Evolutionary conservation across 2,113 vertebrate genomes (phyloP), one percentile per base, ranked within the genome.

Genomic region (Echinops telfairi): DNA sequence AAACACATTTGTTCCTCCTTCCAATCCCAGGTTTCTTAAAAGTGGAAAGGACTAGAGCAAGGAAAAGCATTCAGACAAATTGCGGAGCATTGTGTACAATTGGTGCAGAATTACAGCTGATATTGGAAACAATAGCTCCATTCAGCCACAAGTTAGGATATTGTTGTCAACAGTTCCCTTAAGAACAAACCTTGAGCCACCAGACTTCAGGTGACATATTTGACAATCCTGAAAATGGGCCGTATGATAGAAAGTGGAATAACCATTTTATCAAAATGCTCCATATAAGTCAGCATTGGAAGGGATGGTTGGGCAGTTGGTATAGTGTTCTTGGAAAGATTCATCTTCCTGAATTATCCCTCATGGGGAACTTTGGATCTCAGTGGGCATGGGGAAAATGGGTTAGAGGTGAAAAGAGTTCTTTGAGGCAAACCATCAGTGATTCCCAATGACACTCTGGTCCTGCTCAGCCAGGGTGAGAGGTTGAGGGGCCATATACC

Each of bases 141-240:
- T 2, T 22, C 7, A 79, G 7, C 62, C 33, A 19, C 0, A 1
- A 17, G 0, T 1, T 0, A 11, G 4, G 57, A 25, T 3, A 14
- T 38, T 7, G 0, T 19, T 19, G 4, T 17, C 4, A 5, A 36
- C 19, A 3, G 22, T 9, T 40, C 68, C 64, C 64, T 40, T 25
- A 12, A 31, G 53, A 29, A 19, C 1, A 7, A 22, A 2, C 8
- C 5, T 38, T 8, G 58, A 60, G 60, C 20, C 40, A 17, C 60
- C 7, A 20, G 38, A 33, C 47, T 70, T 23, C 62, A 53, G 66
- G 43, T 22, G 33, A 47, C 53, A 3, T 47, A 64, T 1, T 0
- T 0, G 58, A 81, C 2, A 0, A 38, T 1, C 22, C 66, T 1
- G 2, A 14, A 62, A 25, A 40, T 6, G 11, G 58, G 40, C 83